Percentiles rank a stretch among this genome's conserved stretches.
Conservation (phyloP, 2,888 invertebrate species). For the Andrena camellia region DNA sequence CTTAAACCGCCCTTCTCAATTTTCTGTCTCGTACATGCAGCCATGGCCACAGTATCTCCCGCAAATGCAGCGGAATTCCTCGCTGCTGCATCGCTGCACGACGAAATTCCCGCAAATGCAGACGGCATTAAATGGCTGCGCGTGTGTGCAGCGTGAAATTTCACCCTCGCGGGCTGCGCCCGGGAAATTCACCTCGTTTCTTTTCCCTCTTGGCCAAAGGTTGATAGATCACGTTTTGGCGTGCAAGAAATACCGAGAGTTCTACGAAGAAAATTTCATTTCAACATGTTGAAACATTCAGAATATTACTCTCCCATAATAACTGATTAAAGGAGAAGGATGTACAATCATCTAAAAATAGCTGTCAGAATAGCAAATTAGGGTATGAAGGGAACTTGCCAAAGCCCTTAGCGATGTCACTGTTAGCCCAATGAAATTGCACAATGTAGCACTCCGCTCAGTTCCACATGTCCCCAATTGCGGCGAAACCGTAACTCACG, state of each 20-base stretch:
- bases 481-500: not conserved
- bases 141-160: conserved; percentile 57
- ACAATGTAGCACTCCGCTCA: not conserved
- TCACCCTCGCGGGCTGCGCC: conserved; percentile 38
- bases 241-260: conserved; percentile 7
- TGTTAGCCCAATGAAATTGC: not conserved
- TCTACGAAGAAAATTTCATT: not conserved
- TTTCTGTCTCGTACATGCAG: conserved; percentile 18
- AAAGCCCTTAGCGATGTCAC: no score
- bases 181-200: not conserved
- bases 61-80: conserved; percentile 17
- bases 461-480: not conserved
- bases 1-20: conserved; percentile 38
- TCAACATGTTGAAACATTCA: not conserved
- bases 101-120: conserved; percentile 31
- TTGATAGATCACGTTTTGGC: conserved; percentile 7
- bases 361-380: not conserved
- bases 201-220: not conserved
- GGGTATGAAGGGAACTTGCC: no score
- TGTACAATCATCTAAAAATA: not conserved
- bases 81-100: conserved; percentile 16
- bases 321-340: not conserved
- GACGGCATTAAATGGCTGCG: conserved; percentile 37
- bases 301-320: no score
- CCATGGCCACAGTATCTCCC: not conserved